These are phyloP conservation scores for Enteromius anoplus DNA, from an alignment of 2,797 vertebrate genomes.

Conservation along the genomic window DNA sequence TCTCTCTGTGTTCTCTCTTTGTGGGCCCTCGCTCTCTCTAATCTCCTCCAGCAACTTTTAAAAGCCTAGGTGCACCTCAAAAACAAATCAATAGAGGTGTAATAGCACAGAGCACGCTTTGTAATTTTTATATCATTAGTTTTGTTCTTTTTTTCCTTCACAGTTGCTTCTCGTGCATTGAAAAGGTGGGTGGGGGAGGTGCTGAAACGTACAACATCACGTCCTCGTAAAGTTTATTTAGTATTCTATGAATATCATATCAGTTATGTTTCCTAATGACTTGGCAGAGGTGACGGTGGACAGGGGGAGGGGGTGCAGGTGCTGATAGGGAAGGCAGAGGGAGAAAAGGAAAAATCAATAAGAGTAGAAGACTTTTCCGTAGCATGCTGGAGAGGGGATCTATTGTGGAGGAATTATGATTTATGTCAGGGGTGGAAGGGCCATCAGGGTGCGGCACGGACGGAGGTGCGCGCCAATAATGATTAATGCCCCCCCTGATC, in stretches of 20 bases:
- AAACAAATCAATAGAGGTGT: constrained; percentile 97
- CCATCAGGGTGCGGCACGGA: constrained; percentile 87
- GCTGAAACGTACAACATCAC: constrained; percentile 71
- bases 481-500: constrained; percentile 91
- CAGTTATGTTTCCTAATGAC: constrained; percentile 99
- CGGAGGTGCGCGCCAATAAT: constrained; percentile 98
- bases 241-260: constrained; percentile 99
- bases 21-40: neutral
- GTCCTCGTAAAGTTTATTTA: constrained; percentile 97
- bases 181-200: constrained; percentile 67
- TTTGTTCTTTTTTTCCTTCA: constrained; percentile 80
- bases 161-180: constrained; percentile 85
- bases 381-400: constrained; percentile 87
- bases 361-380: constrained; percentile 94
- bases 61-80: constrained; percentile 94
- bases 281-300: constrained; percentile 77
- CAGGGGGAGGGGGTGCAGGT: constrained; percentile 69
- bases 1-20: constrained; percentile 22
- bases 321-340: constrained; percentile 74
- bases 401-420: constrained; percentile 96
- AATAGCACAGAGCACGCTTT: constrained; percentile 95
- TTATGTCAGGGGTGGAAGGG: constrained; percentile 95
- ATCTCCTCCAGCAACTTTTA: constrained; percentile 69
- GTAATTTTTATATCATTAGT: constrained; percentile 99
- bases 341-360: constrained; percentile 92